Percentiles rank a stretch among this genome's conserved stretches.
phyloP scores from a whole-genome alignment of 2,113 vertebrate species.

The Platycercus adscitus region DNA sequence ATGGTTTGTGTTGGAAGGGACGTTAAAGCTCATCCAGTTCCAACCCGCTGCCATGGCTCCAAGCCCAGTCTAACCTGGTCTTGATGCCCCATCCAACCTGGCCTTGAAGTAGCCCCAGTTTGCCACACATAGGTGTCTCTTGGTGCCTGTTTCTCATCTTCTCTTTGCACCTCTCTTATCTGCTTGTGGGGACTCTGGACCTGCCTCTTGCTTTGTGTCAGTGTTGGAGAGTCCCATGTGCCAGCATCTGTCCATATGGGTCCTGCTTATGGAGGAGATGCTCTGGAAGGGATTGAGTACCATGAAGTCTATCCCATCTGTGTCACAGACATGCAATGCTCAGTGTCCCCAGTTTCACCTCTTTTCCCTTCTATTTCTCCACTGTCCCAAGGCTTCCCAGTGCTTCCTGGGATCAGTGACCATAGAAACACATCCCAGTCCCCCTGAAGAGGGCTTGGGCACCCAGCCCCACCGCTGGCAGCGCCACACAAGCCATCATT shows the following conservation, averaged over 20 bases:
- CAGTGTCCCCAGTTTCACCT: not conserved
- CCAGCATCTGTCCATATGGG: accelerated
- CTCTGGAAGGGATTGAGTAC: not conserved
- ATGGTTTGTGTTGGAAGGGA: not conserved
- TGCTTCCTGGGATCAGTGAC: not conserved
- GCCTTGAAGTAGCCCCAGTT: not conserved
- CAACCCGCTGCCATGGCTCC: not conserved
- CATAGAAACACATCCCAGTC: not conserved
- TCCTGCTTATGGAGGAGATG: not conserved
- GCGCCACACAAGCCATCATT: not conserved
- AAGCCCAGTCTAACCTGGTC: not conserved
- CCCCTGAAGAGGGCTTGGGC: not conserved
- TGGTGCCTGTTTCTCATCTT: not conserved
- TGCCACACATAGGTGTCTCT: accelerated
- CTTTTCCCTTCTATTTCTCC: not conserved
- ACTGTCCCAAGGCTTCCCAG: not conserved
- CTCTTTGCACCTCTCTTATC: not conserved
- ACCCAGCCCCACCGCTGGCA: not conserved
- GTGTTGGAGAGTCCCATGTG: not conserved
- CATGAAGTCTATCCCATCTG: not conserved
- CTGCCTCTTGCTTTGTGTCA: not conserved
- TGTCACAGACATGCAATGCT: not conserved
- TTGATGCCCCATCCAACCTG: not conserved
- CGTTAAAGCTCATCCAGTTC: not conserved
- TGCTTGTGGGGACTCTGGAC: not conserved